Evolutionary conservation across 1,140 invertebrate genomes (phyloP).

Genomic region (Calephelis virginiensis): DNA sequence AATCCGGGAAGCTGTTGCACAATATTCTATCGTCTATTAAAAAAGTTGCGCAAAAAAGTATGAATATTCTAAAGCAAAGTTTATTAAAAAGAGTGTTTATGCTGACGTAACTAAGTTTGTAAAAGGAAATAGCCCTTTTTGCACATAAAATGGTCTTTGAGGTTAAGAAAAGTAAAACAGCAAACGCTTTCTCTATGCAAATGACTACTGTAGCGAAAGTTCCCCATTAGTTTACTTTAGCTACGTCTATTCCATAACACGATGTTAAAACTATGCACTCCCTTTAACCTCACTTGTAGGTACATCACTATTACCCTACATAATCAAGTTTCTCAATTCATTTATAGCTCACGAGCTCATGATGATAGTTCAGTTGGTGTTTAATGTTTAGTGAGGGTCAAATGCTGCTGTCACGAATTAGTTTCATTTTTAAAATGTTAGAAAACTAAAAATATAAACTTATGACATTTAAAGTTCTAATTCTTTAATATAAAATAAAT

Average conservation of each 20-base stretch:
- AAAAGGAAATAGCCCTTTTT: not conserved
- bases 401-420: no score
- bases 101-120: no score
- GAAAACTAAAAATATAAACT: no score
- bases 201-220: conserved; percentile 58
- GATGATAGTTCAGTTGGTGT: not conserved
- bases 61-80: no score
- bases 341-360: conserved; percentile 14
- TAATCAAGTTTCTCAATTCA: conserved; percentile 30
- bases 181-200: conserved; percentile 71
- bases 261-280: conserved; percentile 35
- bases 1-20: no score
- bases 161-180: conserved; percentile 56
- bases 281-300: conserved; percentile 29
- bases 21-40: no score
- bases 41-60: no score
- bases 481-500: no score
- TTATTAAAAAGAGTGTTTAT: no score
- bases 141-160: conserved; percentile 49
- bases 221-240: conserved; percentile 43
- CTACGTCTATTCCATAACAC: conserved; percentile 16
- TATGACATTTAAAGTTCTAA: no score
- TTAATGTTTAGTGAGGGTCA: not conserved
- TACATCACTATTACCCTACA: conserved; percentile 38
- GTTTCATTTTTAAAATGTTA: no score